A percentile compares a stretch with the other conserved stretches of the same genome.
Conservation (phyloP, 2,797 vertebrate genomes). For the Hapalemur alaotrensis region DNA sequence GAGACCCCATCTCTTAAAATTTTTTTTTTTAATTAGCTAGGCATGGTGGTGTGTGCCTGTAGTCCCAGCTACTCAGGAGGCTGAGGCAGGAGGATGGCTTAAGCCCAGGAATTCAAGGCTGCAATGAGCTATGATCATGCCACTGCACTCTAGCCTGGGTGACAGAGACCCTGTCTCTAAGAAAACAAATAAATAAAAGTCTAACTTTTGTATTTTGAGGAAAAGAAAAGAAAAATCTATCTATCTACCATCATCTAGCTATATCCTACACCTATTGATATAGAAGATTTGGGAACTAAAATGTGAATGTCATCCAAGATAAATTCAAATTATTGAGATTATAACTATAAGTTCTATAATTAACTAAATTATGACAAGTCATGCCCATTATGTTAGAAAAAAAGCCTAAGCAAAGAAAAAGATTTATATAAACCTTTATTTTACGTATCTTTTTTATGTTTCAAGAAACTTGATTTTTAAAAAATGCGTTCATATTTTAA, state of each 20-base stretch:
- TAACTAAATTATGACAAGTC: background rate
- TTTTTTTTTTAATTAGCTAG: too few species aligned
- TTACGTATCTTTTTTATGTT: slow-evolving; percentile 8
- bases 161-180: background rate
- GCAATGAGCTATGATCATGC: background rate
- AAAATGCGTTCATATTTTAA: slow-evolving; percentile 50
- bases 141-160: background rate
- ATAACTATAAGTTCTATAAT: slow-evolving; percentile 16
- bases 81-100: background rate
- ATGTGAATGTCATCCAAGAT: background rate
- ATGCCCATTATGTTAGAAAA: background rate
- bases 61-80: too few species aligned
- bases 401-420: background rate
- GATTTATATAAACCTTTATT: background rate
- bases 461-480: background rate
- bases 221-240: background rate
- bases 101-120: background rate
- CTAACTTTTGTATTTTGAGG: background rate
- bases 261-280: background rate
- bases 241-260: background rate
- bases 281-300: background rate
- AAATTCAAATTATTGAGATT: background rate
- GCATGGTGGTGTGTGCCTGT: too few species aligned
- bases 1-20: too few species aligned
- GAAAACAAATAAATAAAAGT: background rate